A percentile compares a stretch with the other conserved stretches of the same genome.
Conservation (phyloP, 2,113 vertebrate genomes). For the Dipodomys stephensi region DNA sequence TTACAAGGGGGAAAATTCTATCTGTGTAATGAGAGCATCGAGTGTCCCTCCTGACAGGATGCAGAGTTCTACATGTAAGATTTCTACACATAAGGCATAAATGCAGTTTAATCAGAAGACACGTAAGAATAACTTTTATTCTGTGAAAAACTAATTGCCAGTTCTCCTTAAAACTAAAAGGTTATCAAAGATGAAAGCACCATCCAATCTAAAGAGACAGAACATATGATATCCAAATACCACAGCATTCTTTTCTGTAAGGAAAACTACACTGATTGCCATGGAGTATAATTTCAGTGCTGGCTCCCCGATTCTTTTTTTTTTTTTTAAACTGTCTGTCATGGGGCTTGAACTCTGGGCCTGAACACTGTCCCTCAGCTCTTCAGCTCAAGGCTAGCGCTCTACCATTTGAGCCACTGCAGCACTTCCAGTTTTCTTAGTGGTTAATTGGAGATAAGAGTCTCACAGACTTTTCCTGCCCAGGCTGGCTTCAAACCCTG, state of each 20-base stretch:
- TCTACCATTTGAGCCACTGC: no score
- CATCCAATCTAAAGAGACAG: not conserved
- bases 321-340: not conserved
- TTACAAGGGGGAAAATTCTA: not conserved
- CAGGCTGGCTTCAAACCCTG: no score
- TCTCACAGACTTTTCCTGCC: no score
- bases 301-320: not conserved
- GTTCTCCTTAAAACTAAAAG: conserved; percentile 28
- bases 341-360: no score
- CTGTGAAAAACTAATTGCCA: conserved; percentile 18
- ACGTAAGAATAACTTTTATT: not conserved
- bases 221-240: not conserved
- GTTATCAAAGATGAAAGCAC: not conserved
- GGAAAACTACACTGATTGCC: not conserved
- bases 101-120: not conserved
- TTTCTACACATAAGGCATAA: not conserved
- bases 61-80: not conserved
- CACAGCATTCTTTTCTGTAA: not conserved
- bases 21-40: not conserved
- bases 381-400: no score
- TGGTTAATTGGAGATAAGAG: no score
- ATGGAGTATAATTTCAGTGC: not conserved
- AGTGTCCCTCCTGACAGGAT: not conserved
- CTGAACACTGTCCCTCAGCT: no score
- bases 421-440: no score